Percentiles rank a stretch among this genome's conserved stretches.
Conservation (phyloP, 2,888 invertebrate genomes). For the Synergus gifuensis region DNA sequence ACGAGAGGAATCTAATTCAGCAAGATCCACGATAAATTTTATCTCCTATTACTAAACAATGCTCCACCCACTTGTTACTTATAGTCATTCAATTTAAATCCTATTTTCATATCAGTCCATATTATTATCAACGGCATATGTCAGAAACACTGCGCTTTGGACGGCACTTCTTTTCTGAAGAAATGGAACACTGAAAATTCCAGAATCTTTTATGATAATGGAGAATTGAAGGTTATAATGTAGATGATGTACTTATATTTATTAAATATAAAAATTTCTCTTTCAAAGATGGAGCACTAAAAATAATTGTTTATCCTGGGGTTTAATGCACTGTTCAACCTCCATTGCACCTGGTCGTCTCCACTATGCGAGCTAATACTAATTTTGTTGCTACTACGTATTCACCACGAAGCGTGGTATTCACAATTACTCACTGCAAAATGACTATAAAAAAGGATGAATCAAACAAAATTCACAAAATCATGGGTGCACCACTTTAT, state of each 20-base stretch:
- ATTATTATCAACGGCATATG: conserved; percentile 15
- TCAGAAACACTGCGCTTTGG: not conserved
- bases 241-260: not conserved
- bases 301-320: conserved; percentile 5
- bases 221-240: not conserved
- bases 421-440: not conserved
- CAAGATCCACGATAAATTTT: conserved; percentile 1
- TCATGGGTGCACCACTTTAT: not conserved
- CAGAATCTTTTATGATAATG: not conserved
- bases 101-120: not conserved
- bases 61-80: conserved; percentile 40
- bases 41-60: conserved; percentile 11
- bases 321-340: no score
- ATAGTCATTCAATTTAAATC: conserved; percentile 18
- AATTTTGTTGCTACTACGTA: not conserved
- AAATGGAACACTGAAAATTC: not conserved
- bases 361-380: not conserved
- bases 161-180: not conserved
- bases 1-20: conserved; percentile 6
- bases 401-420: no score
- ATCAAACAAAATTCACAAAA: conserved; percentile 6
- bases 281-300: not conserved
- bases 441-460: conserved; percentile 10
- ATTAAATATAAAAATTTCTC: not conserved
- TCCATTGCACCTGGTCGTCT: not conserved